phyloP scores from a whole-genome alignment of 2,113 vertebrate genomes.

The Nerophis lumbriciformis region DNA sequence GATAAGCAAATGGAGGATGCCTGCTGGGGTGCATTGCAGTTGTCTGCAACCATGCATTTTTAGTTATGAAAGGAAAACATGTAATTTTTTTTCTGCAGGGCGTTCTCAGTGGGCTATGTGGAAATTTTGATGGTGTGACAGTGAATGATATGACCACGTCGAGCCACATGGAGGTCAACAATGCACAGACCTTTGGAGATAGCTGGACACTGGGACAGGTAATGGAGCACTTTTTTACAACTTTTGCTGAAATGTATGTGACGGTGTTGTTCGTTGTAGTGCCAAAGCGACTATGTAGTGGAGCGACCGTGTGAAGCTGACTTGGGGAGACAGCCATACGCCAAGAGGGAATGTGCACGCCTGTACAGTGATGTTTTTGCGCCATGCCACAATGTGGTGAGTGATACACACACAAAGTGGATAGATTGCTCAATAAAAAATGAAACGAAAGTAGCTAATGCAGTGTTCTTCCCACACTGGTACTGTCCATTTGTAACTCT shows the following conservation, averaged over 20 bases:
- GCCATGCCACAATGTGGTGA: slow-evolving; percentile 95
- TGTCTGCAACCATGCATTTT: background rate
- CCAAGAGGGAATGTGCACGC: slow-evolving; percentile 93
- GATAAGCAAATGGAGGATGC: background rate
- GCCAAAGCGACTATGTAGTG: slow-evolving; percentile 82
- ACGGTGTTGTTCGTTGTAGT: slow-evolving; percentile 72
- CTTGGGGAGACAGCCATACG: slow-evolving; percentile 92
- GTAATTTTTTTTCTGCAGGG: slow-evolving; percentile 63
- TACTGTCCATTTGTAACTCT: too few relatives aligned
- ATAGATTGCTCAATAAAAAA: background rate
- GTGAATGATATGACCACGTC: slow-evolving; percentile 97
- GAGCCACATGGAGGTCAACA: slow-evolving; percentile 94
- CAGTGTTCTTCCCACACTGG: slow-evolving; percentile 11
- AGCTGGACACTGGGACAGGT: slow-evolving; percentile 97
- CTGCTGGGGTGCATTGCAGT: background rate
- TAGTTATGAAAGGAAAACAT: slow-evolving; percentile 2
- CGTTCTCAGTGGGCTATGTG: slow-evolving; percentile 89
- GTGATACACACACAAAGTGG: slow-evolving; percentile 24
- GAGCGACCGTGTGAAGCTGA: slow-evolving; percentile 90
- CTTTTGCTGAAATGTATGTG: slow-evolving; percentile 35
- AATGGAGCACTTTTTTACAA: slow-evolving; percentile 24
- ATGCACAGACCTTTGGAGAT: slow-evolving; percentile 92
- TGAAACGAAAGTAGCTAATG: background rate
- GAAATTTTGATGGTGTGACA: slow-evolving; percentile 96
- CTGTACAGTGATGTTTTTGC: slow-evolving; percentile 96